Conservation (phyloP, 2,113 vertebrate species). For the Hoplias malabaricus region DNA sequence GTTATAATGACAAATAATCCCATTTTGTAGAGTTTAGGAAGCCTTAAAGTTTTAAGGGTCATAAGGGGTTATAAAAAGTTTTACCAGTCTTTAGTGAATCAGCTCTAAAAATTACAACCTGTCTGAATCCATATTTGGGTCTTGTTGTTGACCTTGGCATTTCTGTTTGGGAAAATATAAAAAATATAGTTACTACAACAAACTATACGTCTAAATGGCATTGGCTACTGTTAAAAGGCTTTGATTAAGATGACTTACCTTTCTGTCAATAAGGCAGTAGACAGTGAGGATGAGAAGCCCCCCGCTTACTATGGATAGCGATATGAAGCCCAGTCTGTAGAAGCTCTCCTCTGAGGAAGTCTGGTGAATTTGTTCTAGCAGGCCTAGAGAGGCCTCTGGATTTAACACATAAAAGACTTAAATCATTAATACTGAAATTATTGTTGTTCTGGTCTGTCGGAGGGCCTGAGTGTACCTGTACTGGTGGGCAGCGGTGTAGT, state of each 20-base stretch:
- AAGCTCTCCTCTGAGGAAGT: constrained; percentile 3
- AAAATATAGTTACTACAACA: too few species aligned
- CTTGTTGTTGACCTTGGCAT: constrained; percentile 21
- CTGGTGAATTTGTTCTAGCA: constrained; percentile 13
- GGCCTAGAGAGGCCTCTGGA: constrained; percentile 17
- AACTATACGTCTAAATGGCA: neutral
- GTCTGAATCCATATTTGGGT: constrained; percentile 11
- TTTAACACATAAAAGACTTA: constrained; percentile 11
- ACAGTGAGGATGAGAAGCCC: constrained; percentile 36
- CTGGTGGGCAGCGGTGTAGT: constrained; percentile 55
- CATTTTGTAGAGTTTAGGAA: too few species aligned
- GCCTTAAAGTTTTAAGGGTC: too few species aligned
- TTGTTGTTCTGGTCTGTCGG: neutral
- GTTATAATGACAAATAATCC: too few species aligned
- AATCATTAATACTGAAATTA: neutral
- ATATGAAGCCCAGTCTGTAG: constrained; percentile 48
- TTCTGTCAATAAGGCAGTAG: constrained; percentile 37
- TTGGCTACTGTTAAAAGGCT: neutral
- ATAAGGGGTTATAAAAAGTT: too few species aligned
- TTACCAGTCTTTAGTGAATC: neutral
- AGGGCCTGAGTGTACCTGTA: constrained; percentile 15
- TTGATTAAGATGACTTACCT: constrained; percentile 22
- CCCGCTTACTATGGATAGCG: constrained; percentile 29
- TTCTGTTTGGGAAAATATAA: constrained; percentile 27
- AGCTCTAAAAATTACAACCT: constrained; percentile 11